These are phyloP conservation scores for Donacobius atricapilla DNA, from an alignment of 2,113 vertebrate genomes.

Conservation along the genomic window DNA sequence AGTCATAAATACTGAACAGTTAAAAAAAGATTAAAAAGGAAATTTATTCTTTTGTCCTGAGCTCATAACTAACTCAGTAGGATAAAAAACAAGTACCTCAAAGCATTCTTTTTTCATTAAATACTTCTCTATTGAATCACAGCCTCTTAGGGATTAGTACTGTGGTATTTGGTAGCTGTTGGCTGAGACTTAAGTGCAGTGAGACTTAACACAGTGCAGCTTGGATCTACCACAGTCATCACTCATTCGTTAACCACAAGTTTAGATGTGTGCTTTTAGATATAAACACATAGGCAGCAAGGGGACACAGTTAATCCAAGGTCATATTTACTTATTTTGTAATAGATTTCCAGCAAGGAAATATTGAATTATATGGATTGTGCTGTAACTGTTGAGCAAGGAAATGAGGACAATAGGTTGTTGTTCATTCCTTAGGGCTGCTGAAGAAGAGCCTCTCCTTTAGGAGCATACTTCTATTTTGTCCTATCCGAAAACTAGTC, in stretches of 20 bases:
- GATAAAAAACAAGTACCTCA: not conserved
- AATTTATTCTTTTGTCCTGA: not conserved
- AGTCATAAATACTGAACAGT: not conserved
- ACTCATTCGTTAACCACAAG: not conserved
- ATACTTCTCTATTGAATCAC: not conserved
- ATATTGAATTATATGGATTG: not conserved
- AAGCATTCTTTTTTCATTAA: not conserved
- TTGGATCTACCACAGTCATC: not conserved
- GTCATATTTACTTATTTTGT: not conserved
- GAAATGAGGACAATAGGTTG: not conserved
- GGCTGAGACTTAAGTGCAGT: not conserved
- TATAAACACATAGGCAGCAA: not conserved
- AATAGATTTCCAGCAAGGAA: not conserved
- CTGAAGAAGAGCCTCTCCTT: not conserved
- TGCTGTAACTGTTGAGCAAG: not conserved
- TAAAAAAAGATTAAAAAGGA: not conserved
- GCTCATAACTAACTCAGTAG: not conserved
- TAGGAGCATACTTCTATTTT: not conserved
- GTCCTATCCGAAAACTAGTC: not conserved
- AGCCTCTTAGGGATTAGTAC: not conserved
- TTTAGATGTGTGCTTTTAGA: not conserved
- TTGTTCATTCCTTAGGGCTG: not conserved
- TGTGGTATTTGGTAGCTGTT: not conserved
- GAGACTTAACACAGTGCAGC: not conserved
- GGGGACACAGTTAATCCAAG: not conserved